Conservation (phyloP, 2,888 invertebrate genomes). For the Anthoptus insignis region DNA sequence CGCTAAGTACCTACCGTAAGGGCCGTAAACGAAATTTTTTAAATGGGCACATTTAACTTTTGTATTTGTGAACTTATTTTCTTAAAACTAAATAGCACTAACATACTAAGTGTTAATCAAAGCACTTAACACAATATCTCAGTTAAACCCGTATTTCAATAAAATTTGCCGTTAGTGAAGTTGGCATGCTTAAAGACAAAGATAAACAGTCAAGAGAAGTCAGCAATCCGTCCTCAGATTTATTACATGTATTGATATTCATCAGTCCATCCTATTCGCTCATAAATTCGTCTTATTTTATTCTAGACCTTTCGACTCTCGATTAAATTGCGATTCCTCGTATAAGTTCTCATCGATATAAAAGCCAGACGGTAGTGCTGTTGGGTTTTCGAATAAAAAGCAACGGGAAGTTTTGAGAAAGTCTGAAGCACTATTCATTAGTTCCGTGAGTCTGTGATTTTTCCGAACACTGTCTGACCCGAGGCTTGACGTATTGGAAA, state of each 20-base stretch:
- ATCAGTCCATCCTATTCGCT: background rate
- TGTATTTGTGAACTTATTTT: too few species aligned
- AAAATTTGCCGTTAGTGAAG: too few species aligned
- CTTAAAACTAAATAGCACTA: too few species aligned
- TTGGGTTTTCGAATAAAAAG: background rate
- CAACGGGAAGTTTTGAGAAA: conserved; percentile 3
- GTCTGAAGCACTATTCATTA: conserved; percentile 10
- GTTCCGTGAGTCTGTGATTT: background rate
- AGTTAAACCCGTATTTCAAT: too few species aligned
- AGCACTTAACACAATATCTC: too few species aligned
- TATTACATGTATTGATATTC: background rate
- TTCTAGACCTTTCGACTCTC: background rate
- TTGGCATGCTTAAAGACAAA: too few species aligned
- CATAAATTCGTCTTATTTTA: background rate
- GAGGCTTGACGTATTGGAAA: background rate
- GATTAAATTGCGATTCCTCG: background rate
- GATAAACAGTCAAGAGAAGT: too few species aligned
- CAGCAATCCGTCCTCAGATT: too few species aligned
- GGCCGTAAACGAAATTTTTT: too few species aligned
- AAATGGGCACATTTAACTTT: too few species aligned
- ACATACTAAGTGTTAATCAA: too few species aligned
- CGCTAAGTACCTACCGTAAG: too few species aligned
- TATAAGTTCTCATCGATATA: background rate
- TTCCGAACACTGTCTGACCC: background rate
- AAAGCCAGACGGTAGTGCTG: background rate